Base-by-base conservation (phyloP, 2,888 invertebrate genomes). In the Agrotis exclamationis region DNA sequence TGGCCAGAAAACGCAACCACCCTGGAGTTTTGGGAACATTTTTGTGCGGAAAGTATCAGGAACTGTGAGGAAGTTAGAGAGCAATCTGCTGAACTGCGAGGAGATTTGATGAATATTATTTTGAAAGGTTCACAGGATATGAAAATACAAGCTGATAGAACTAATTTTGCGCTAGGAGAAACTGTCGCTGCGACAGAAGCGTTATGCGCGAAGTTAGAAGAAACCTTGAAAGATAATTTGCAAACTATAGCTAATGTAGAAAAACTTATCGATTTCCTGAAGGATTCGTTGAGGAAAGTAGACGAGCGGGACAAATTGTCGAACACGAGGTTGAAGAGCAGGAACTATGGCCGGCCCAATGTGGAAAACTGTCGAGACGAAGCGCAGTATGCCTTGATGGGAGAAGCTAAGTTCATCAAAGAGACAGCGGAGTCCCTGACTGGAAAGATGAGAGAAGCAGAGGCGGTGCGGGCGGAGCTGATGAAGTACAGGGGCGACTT, bases 281-380 rank as follows among this genome's bases (percentile, higher is more conserved):
- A 97, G 78, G 96, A 96, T 11, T 97, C 97, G 0, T 96, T 98
- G 16, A 96, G 97, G 68, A 97, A 97, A 85, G 96, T 98, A 82
- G 97, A 98, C 86, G 96, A 97, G 45, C 97, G 97, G 4, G 97
- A 98, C 96, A 99, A 99, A 91, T 97, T 98, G 56, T 98, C 98
- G 0, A 98, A 98, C 93, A 98, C 99, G 0, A 96, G 99, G 60
- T 96, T 99, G 74, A 97, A 98, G 86, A 97, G 97, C 86, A 97
- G 99, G 72, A 96, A 97, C 69, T 96, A 96, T 63, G 95, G 94
- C 65, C 96, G 99, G 13, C 98, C 98, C 0, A 97, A 98, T 70
- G 98, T 98, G 1, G 99, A 99, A 90, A 98, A 98, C 87, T 99
- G 98, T 88, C 96, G 98, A 64, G 99, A 99, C 92, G 96, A 97